phyloP scores from a whole-genome alignment of 2,888 invertebrate species.

The Chalcis sispes region DNA sequence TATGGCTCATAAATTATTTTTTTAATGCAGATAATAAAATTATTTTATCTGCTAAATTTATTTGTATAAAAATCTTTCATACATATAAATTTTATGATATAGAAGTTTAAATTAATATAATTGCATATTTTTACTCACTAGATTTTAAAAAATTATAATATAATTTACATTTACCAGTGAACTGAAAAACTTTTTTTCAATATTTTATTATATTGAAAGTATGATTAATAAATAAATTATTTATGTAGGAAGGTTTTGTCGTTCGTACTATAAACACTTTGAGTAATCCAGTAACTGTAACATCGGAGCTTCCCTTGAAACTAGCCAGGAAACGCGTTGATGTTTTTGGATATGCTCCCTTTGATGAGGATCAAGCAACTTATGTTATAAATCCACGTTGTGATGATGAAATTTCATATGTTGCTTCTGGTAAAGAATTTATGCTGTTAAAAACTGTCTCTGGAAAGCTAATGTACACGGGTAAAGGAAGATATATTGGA shows the following conservation, averaged over 20 bases:
- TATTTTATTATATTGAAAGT: neutral
- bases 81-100: too few species aligned
- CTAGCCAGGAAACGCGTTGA: conserved; percentile 88
- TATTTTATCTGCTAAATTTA: too few species aligned
- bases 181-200: neutral
- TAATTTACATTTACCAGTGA: too few species aligned
- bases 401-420: conserved; percentile 88
- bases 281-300: conserved; percentile 78
- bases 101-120: too few species aligned
- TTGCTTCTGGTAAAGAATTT: conserved; percentile 94
- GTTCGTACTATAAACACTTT: conserved; percentile 84
- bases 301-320: conserved; percentile 82
- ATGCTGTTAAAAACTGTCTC: conserved; percentile 88
- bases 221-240: conserved; percentile 26
- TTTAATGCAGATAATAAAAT: too few species aligned
- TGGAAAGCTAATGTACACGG: conserved; percentile 92
- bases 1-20: too few species aligned
- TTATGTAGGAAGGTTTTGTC: conserved; percentile 85
- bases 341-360: conserved; percentile 84
- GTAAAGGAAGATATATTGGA: conserved; percentile 90
- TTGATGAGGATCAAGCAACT: conserved; percentile 81
- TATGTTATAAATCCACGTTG: conserved; percentile 78
- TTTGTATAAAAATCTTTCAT: too few species aligned
- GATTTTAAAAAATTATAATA: neutral
- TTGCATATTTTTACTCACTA: too few species aligned